Evolutionary conservation across 2,797 vertebrate species (phyloP), one percentile per base, ranked within the genome.

Genomic region (Apodemus agrarius): DNA sequence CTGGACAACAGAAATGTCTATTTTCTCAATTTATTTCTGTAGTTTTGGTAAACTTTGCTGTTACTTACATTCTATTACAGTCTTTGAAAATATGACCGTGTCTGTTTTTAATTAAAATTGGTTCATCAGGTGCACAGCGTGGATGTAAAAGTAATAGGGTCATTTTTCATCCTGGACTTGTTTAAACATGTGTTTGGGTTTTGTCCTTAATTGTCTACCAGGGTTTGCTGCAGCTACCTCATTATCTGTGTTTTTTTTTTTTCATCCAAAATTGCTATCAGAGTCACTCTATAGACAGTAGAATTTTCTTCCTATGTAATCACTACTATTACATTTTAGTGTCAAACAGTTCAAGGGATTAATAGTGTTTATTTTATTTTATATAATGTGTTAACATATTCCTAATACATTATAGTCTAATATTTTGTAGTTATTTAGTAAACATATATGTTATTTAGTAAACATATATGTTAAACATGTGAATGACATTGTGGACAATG

Each of bases 31-130:
- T 93, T 19, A 86, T 93, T 97, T 81, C 72, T 90, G 11, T 61
- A 14, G 6, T 9, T 78, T 95, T 59, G 0, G 76, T 59, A 89
- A 96, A 95, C 34, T 87, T 90, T 31, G 0, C 8, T 79, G 76
- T 80, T 49, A 26, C 31, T 93, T 10, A 93, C n/a, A 96, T 94
- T 97, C 90, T 95, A 96, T 79, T 92, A 46, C 59, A 34, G 94
- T 37, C 93, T 96, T 97, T 95, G 19, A 89, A 97, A 34, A 52
- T 96, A 97, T 94, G 79, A n/a, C 74, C 11, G 67, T 97, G 96
- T 93, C 59, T 96, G 63, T 69, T 96, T 97, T 95, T 98, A 98
- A 98, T 98, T 97, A 97, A 94, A 97, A 78, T 97, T 91, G 95
- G 93, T 82, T 95, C 94, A 74, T 96, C 96, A 96, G 95, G 96